phyloP scores from a whole-genome alignment of 1,140 invertebrate species.

The Musca domestica region DNA sequence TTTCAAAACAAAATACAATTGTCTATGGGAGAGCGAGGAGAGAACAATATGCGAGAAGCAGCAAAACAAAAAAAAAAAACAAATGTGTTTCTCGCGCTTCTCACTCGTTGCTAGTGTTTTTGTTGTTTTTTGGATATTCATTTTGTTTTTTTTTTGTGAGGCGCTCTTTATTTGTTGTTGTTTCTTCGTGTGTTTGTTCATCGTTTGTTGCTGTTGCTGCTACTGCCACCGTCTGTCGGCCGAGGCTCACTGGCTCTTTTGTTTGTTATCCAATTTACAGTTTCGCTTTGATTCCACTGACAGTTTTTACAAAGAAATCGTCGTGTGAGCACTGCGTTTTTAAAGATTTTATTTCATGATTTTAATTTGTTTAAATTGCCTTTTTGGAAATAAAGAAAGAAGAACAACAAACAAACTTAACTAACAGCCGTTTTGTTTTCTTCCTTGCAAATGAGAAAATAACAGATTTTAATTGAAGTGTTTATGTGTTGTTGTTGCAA shows the following conservation, averaged over 20 bases:
- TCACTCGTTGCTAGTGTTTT: not conserved
- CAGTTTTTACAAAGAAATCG: slow-evolving; percentile 21
- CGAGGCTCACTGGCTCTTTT: not conserved
- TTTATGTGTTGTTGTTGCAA: not conserved
- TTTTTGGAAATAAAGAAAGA: not conserved
- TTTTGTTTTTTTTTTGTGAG: not conserved
- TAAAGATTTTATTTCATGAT: not conserved
- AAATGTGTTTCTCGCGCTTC: not conserved
- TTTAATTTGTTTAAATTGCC: not conserved
- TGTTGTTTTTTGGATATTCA: slow-evolving; percentile 11
- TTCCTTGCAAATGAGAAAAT: not conserved
- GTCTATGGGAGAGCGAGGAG: too few species aligned
- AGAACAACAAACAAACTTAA: not conserved
- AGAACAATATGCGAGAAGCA: too few species aligned
- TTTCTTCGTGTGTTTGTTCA: too few species aligned
- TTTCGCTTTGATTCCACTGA: slow-evolving; percentile 10
- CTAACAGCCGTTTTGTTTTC: not conserved
- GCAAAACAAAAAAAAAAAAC: too few species aligned
- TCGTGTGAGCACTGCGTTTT: slow-evolving; percentile 9
- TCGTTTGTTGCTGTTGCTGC: too few species aligned
- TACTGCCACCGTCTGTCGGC: too few species aligned
- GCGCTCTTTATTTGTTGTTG: not conserved
- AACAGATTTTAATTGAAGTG: too few species aligned
- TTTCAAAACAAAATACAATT: too few species aligned
- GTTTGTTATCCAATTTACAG: slow-evolving; percentile 21